Evolutionary conservation across 2,888 invertebrate genomes (phyloP).

Genomic region (Acanthopleura granulata): DNA sequence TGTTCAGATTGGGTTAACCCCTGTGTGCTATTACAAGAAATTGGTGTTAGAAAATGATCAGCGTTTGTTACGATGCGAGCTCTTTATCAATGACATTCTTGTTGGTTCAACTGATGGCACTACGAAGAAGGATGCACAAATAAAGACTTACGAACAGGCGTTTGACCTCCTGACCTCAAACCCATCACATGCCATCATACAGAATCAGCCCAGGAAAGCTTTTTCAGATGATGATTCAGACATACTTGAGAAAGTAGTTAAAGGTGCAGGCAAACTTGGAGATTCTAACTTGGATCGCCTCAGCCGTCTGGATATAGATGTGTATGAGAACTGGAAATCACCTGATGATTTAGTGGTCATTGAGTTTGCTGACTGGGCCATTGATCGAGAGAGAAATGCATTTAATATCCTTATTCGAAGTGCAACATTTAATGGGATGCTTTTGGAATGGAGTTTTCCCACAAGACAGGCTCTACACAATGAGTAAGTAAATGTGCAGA

Average conservation of each 20-base stretch:
- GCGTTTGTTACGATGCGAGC: not conserved
- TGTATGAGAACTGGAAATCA: not conserved
- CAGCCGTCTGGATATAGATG: not conserved
- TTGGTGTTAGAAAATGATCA: not conserved
- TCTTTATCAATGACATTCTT: not conserved
- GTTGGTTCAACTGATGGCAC: not conserved
- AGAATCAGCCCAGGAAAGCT: not conserved
- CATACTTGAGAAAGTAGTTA: not conserved
- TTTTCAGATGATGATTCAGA: not conserved
- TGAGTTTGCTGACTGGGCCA: not conserved
- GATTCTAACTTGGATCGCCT: conserved; percentile 2
- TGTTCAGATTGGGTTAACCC: not conserved
- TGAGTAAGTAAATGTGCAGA: not conserved
- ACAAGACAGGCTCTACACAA: not conserved
- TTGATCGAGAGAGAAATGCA: not conserved
- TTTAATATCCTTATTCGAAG: not conserved
- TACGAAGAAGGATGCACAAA: not conserved
- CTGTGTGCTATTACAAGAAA: not conserved
- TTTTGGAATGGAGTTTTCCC: not conserved
- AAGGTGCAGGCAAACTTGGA: not conserved
- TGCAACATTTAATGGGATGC: not conserved
- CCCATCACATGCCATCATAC: not conserved
- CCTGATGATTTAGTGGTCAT: not conserved
- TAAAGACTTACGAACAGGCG: not conserved
- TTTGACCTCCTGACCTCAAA: not conserved